A percentile compares a stretch with the other conserved stretches of the same genome.
phyloP scores from a whole-genome alignment of 2,888 invertebrate species.

The Caenorhabditis afra region DNA sequence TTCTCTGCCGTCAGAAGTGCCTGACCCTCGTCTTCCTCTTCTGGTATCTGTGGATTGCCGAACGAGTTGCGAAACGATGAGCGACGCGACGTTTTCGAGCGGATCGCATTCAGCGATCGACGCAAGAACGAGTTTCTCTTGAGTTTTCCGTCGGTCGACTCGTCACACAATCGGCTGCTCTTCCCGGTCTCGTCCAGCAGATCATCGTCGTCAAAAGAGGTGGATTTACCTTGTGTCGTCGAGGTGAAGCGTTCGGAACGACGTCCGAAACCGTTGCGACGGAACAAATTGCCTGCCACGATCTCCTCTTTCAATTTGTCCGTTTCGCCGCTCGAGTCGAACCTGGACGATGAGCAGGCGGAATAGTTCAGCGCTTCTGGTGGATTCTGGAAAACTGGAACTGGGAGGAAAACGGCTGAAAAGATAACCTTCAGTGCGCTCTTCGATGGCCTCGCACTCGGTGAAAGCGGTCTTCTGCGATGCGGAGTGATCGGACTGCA shows the following conservation, averaged over 20 bases:
- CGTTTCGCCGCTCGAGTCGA: neutral
- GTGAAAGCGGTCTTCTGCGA: constrained; percentile 39
- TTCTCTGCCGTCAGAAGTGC: neutral
- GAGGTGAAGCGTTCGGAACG: constrained; percentile 47
- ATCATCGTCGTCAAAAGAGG: neutral
- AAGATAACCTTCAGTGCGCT: constrained; percentile 37
- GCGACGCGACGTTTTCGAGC: constrained; percentile 18
- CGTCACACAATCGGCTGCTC: neutral
- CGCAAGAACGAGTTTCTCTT: constrained; percentile 51
- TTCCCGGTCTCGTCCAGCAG: neutral
- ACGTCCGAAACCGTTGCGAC: constrained; percentile 48
- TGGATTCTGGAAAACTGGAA: neutral
- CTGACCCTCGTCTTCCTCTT: constrained; percentile 9
- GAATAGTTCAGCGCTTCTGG: constrained; percentile 2
- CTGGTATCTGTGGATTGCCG: neutral
- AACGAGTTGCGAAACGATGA: neutral
- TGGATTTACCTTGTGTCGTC: constrained; percentile 3
- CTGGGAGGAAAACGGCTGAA: no score
- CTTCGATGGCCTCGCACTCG: constrained; percentile 45
- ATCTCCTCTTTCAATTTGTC: neutral
- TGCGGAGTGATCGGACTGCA: constrained; percentile 39
- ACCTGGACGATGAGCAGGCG: neutral
- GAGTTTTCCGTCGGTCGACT: constrained; percentile 25
- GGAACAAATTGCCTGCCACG: neutral
- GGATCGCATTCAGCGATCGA: constrained; percentile 37